Evolutionary conservation across 2,797 vertebrate genomes (phyloP).

Genomic region (Pterois miles): DNA sequence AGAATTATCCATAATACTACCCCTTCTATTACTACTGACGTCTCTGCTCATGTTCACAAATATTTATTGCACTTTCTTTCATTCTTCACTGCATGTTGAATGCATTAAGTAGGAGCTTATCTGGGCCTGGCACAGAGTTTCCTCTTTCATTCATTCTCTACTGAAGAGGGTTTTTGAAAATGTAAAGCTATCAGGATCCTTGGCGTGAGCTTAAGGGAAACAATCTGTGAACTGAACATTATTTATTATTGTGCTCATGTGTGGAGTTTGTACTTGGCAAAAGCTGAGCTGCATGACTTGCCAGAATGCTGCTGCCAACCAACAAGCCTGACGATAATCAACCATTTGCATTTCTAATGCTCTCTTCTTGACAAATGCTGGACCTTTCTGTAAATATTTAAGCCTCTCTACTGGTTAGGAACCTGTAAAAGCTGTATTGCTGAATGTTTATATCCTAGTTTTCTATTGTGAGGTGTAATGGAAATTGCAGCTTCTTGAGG

Average conservation of each 20-base stretch:
- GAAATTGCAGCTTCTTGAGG: not conserved
- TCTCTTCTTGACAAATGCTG: not conserved
- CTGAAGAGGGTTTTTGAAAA: not conserved
- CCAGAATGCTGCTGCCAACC: constrained; percentile 1
- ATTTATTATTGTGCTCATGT: constrained; percentile 14
- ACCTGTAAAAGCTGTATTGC: not conserved
- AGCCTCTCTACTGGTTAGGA: not conserved
- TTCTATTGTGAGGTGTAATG: not conserved
- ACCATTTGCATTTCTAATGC: not conserved
- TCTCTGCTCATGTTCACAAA: no score
- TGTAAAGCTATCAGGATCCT: constrained; percentile 11
- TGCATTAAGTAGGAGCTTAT: not conserved
- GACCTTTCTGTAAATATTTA: not conserved
- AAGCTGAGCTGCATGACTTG: not conserved
- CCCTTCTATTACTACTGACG: no score
- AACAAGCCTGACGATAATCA: not conserved
- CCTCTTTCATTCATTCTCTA: not conserved
- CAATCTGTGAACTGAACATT: constrained; percentile 16
- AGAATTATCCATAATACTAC: no score
- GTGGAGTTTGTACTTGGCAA: constrained; percentile 24
- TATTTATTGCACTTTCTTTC: no score
- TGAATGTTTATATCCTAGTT: not conserved
- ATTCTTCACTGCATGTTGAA: no score
- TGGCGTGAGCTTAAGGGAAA: constrained; percentile 3
- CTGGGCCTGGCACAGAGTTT: not conserved